These are phyloP conservation scores for Thereva unica DNA, from an alignment of 2,888 invertebrate genomes.

Conservation along the genomic window DNA sequence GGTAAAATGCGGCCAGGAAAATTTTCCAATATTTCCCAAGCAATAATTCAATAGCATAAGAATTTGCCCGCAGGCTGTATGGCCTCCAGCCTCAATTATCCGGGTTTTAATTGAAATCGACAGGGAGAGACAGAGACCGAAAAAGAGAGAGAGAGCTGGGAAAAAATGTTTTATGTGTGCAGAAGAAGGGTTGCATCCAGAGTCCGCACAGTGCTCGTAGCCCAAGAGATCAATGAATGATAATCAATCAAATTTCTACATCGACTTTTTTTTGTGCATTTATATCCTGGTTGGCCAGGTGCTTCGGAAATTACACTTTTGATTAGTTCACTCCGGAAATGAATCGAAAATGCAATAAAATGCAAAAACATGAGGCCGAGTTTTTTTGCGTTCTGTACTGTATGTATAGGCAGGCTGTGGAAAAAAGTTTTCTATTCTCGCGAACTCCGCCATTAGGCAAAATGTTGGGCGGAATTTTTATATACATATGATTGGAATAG, in stretches of 20 bases:
- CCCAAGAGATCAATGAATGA: slow-evolving; percentile 24
- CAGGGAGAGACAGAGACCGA: no score
- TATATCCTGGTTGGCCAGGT: slow-evolving; percentile 15
- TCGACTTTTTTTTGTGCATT: slow-evolving; percentile 8
- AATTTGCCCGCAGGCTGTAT: no score
- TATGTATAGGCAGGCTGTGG: no score
- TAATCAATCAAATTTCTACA: slow-evolving; percentile 13
- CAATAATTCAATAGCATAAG: no score
- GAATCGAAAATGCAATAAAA: slow-evolving; percentile 59
- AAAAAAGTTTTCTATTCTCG: no score
- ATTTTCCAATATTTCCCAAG: no score
- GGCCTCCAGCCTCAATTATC: slow-evolving; percentile 20
- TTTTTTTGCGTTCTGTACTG: not conserved
- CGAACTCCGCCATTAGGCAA: no score
- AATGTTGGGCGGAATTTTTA: no score
- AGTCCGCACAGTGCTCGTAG: not conserved
- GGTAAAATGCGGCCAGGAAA: no score
- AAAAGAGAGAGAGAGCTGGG: not conserved
- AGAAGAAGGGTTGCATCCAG: slow-evolving; percentile 15
- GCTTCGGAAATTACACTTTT: slow-evolving; percentile 59
- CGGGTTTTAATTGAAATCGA: slow-evolving; percentile 25
- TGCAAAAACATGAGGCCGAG: slow-evolving; percentile 42
- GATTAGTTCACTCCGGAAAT: slow-evolving; percentile 58
- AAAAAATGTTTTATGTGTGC: not conserved
- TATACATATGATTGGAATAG: no score